Percentiles rank a stretch among this genome's conserved stretches.
phyloP scores from a whole-genome alignment of 2,797 vertebrate genomes.

The Sparidentex hasta region DNA sequence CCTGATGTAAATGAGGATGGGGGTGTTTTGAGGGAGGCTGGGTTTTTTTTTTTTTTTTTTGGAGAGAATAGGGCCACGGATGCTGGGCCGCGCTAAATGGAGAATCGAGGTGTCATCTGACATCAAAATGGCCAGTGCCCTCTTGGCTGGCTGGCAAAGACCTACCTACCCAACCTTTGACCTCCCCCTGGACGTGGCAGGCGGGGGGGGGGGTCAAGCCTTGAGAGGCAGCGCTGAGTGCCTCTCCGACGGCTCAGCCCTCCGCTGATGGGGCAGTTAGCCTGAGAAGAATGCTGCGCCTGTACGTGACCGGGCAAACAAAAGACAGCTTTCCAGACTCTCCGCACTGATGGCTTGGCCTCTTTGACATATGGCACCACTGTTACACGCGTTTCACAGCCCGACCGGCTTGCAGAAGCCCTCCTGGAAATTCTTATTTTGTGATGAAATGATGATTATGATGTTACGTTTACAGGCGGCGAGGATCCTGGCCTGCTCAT shows the following conservation, averaged over 20 bases:
- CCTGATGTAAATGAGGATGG: conserved; percentile 87
- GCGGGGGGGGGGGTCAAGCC: conserved; percentile 69
- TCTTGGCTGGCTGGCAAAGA: conserved; percentile 68
- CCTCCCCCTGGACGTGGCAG: conserved; percentile 53
- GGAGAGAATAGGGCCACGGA: conserved; percentile 73
- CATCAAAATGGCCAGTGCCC: conserved; percentile 67
- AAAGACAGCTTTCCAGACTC: conserved; percentile 69
- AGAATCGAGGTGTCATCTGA: conserved; percentile 66
- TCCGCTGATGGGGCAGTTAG: conserved; percentile 75
- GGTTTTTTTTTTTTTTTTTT: conserved; percentile 47
- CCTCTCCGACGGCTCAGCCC: conserved; percentile 73
- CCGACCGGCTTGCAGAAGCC: not conserved
- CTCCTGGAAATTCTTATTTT: conserved; percentile 25
- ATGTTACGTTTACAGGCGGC: conserved; percentile 58
- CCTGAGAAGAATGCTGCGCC: conserved; percentile 67
- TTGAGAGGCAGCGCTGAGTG: conserved; percentile 65
- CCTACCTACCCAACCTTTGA: conserved; percentile 66
- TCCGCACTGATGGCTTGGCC: conserved; percentile 35
- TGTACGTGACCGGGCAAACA: conserved; percentile 73
- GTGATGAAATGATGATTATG: conserved; percentile 65
- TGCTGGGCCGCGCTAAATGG: conserved; percentile 48
- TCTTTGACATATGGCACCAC: conserved; percentile 54
- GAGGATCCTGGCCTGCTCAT: conserved; percentile 76
- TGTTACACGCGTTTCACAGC: conserved; percentile 5
- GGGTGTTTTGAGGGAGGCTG: conserved; percentile 59